These are phyloP conservation scores for Capreolus pygargus DNA, from an alignment of 2,113 vertebrate genomes.

Conservation along the genomic window DNA sequence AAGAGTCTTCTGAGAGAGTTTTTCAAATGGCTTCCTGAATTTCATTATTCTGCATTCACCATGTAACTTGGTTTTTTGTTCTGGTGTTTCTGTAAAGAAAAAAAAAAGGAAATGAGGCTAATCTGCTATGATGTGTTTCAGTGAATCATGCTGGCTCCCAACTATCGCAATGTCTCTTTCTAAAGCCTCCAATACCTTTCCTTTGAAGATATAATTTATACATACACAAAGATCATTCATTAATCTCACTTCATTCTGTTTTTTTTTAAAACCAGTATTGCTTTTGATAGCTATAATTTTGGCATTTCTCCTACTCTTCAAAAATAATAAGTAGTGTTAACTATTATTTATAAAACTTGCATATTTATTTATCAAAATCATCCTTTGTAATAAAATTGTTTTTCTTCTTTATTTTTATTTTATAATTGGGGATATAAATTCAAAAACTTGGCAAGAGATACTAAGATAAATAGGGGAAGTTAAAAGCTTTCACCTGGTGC, in stretches of 20 bases:
- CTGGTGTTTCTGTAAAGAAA: not conserved
- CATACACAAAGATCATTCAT: not conserved
- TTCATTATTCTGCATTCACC: not conserved
- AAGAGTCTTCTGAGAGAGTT: not conserved
- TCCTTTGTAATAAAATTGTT: not conserved
- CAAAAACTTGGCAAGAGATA: not conserved
- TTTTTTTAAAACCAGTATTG: not conserved
- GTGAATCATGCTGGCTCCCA: not conserved
- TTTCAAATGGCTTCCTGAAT: not conserved
- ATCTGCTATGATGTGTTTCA: not conserved
- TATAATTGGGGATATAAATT: not conserved
- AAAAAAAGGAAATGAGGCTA: not conserved
- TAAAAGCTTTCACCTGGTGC: not conserved
- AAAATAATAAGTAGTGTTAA: not conserved
- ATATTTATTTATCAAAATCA: not conserved
- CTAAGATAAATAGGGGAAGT: not conserved
- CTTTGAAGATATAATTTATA: not conserved
- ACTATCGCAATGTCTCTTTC: not conserved
- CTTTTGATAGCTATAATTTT: not conserved
- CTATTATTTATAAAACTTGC: not conserved
- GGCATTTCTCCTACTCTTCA: not conserved
- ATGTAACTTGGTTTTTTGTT: not conserved
- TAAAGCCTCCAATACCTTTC: not conserved
- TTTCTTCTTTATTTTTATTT: not conserved
- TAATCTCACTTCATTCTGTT: not conserved